These are phyloP conservation scores for Phanerotoma sp. DNA, from an alignment of 2,888 invertebrate species.

Conservation along the genomic window DNA sequence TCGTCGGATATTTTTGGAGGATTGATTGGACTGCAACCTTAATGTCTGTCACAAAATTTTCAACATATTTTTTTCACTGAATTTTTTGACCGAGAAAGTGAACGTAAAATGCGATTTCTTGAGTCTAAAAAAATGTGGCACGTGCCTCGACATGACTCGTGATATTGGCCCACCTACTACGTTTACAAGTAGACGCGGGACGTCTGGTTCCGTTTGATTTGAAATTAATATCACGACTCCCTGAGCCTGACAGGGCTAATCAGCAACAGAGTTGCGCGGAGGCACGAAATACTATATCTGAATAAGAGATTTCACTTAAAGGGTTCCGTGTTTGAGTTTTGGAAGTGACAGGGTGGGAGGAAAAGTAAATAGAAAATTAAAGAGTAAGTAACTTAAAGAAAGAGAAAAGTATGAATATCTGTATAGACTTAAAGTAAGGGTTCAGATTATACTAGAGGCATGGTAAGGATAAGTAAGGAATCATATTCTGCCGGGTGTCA, in stretches of 20 bases:
- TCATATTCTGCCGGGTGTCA: constrained; percentile 54
- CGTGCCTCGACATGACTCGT: constrained; percentile 16
- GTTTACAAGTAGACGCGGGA: constrained; percentile 17
- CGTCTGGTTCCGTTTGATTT: constrained; percentile 49
- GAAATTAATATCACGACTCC: constrained; percentile 58
- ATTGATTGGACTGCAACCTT: too few species aligned
- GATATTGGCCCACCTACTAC: constrained; percentile 16
- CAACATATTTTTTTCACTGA: too few species aligned
- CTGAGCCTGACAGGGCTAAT: constrained; percentile 58
- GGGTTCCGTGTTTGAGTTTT: constrained; percentile 58
- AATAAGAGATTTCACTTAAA: constrained; percentile 59
- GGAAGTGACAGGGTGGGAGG: constrained; percentile 55
- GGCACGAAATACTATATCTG: constrained; percentile 48
- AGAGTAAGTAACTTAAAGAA: constrained; percentile 14
- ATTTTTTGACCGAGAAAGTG: not conserved
- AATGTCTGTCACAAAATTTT: too few species aligned
- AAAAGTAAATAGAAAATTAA: constrained; percentile 16
- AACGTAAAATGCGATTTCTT: not conserved
- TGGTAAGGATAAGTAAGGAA: constrained; percentile 50
- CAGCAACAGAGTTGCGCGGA: constrained; percentile 41
- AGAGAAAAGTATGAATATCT: constrained; percentile 18
- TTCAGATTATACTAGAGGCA: constrained; percentile 34
- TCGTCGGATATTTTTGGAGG: too few species aligned
- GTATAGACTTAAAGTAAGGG: constrained; percentile 18
- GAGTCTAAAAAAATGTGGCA: not conserved